These are phyloP conservation scores for Pocillopora damicornis DNA, from an alignment of 64 coral and sea anemone genomes.

Conservation along the genomic window DNA sequence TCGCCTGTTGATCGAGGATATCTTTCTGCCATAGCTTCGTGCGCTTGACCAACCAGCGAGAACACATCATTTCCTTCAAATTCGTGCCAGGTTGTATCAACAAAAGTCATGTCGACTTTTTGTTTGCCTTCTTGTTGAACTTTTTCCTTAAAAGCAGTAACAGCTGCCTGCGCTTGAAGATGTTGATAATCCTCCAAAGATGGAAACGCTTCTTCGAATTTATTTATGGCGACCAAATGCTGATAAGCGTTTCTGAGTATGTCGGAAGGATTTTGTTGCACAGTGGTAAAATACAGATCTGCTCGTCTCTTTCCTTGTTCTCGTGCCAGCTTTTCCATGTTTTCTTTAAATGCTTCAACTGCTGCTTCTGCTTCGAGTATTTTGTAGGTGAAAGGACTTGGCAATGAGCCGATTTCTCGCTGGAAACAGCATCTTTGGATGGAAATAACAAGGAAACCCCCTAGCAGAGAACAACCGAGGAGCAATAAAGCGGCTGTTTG, in stretches of 20 bases:
- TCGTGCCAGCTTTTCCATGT: slow-evolving; percentile 74
- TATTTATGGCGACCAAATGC: slow-evolving; percentile 62
- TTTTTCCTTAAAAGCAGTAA: slow-evolving; percentile 70
- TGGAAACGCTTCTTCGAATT: slow-evolving; percentile 74
- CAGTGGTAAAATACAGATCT: slow-evolving; percentile 69
- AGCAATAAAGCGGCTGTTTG: slow-evolving; percentile 57
- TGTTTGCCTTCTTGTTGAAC: slow-evolving; percentile 77
- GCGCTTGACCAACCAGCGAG: slow-evolving; percentile 42
- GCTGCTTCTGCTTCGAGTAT: slow-evolving; percentile 77
- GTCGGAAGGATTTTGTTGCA: slow-evolving; percentile 63
- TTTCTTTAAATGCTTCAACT: slow-evolving; percentile 68
- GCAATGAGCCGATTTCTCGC: slow-evolving; percentile 58
- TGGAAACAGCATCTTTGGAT: slow-evolving; percentile 73
- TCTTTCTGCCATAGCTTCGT: slow-evolving; percentile 64
- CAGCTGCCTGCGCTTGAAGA: slow-evolving; percentile 74
- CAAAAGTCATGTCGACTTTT: slow-evolving; percentile 67
- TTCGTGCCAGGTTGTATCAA: slow-evolving; percentile 64
- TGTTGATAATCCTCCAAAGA: slow-evolving; percentile 70
- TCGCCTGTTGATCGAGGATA: slow-evolving; percentile 90
- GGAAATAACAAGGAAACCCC: slow-evolving; percentile 42
- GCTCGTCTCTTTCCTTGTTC: slow-evolving; percentile 83
- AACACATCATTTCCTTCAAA: slow-evolving; percentile 60
- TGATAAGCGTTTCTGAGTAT: slow-evolving; percentile 68
- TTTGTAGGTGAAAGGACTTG: slow-evolving; percentile 68
- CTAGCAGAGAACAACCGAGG: slow-evolving; percentile 34